Evolutionary conservation across 2,888 invertebrate species (phyloP).

Genomic region (Epinotia brunnichana): DNA sequence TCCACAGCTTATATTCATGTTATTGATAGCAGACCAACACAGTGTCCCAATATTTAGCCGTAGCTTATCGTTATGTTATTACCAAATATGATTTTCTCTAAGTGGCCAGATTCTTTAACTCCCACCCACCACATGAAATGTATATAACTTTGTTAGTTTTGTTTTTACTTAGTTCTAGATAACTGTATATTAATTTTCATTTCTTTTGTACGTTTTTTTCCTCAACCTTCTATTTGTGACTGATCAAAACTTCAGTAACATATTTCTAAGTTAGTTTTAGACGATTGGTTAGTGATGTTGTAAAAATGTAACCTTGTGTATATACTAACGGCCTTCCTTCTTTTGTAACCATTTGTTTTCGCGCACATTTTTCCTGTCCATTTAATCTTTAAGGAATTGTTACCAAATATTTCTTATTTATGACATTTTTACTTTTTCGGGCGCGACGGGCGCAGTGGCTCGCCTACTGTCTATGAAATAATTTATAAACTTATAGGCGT

Average conservation of each 20-base stretch:
- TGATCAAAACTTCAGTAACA: conserved; percentile 32
- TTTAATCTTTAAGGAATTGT: conserved; percentile 65
- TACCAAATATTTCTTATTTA: conserved; percentile 83
- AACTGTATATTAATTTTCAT: conserved; percentile 57
- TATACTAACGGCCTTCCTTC: conserved; percentile 66
- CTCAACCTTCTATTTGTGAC: conserved; percentile 40
- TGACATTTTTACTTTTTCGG: conserved; percentile 56
- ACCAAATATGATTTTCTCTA: conserved; percentile 61
- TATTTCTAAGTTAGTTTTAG: conserved; percentile 65
- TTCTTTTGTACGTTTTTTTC: conserved; percentile 43
- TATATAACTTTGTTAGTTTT: conserved; percentile 70
- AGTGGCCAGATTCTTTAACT: conserved; percentile 74
- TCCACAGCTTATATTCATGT: conserved; percentile 45
- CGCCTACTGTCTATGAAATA: conserved; percentile 3
- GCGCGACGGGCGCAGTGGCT: conserved; percentile 27
- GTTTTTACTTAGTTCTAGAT: conserved; percentile 64
- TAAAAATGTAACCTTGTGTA: conserved; percentile 65
- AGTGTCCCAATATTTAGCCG: conserved; percentile 38
- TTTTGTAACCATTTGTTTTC: conserved; percentile 59
- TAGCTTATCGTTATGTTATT: conserved; percentile 56
- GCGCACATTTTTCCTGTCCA: conserved; percentile 55
- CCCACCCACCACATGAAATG: conserved; percentile 77
- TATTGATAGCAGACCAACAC: conserved; percentile 44
- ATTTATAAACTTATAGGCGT: background rate
- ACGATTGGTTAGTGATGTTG: conserved; percentile 71